Base-by-base conservation (phyloP, 1,140 invertebrate species). In the Penaeus chinensis region DNA sequence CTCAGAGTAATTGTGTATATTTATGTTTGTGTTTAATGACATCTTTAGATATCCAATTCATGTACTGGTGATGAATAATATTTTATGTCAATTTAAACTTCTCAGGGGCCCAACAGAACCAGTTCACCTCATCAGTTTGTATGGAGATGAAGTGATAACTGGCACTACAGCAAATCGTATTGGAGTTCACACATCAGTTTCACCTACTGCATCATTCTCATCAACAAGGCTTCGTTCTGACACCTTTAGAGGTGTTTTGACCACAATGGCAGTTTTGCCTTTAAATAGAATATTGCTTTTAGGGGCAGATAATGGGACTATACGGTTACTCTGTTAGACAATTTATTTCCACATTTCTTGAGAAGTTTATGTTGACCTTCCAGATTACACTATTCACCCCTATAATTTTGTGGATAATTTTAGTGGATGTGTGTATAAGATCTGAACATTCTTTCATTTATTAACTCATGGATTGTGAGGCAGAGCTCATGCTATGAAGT, bases 201-300 rank as follows among this genome's bases (percentile, higher is more conserved):
- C 95, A 91, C 92, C 94, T 61, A 94, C 96, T 91, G 95, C 96
- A 7, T 93, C 94, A 18, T 98, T 96, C 92, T 96, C 96, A 0
- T 96, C 95, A 81, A 97, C 96, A 7, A 96, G 97, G 91, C 93
- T 99, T 16, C 93, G 96, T 66, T 95, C 96, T 0, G 98, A 99
- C 91, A 95, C 96, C 13, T 98, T 99, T 92, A 97, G 96, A 92
- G 98, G 98, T 3, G 95, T 98, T 10, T 93, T 99, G 7, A 98
- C 97, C 20, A 95, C 96, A 22, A 96, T 99, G 95, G 94, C 95
- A 10, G 94, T 98, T 27, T 92, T 99, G 89, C 97, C 98, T 18
- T 92, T 98, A 0, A 99, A 99, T 92, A 95, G 96, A 91, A 93
- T 97, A 80, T 93, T 99, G 18, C 92, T 99, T 20, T 93, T 99